Conservation (phyloP, 2,113 vertebrate species). For the Tragelaphus strepsiceros region DNA sequence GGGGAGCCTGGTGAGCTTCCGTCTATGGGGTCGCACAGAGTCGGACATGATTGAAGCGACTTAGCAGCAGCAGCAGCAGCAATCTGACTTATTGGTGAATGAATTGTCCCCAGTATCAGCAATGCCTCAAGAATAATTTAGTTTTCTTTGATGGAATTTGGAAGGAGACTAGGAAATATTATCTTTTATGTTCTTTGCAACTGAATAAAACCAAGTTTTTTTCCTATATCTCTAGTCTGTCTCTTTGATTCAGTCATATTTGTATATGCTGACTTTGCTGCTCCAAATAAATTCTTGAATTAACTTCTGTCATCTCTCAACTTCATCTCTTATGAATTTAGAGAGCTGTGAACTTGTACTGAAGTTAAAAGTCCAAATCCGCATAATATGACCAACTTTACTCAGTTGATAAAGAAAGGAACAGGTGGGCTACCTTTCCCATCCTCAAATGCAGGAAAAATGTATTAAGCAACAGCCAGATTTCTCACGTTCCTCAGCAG, state of each 20-base stretch:
- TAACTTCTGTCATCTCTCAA: not conserved
- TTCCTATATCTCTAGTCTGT: not conserved
- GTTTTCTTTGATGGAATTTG: conserved; percentile 41
- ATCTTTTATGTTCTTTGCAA: conserved; percentile 29
- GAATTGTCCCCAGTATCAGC: not conserved
- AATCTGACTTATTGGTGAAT: conserved; percentile 18
- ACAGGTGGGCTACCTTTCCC: not conserved
- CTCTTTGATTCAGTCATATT: conserved; percentile 6
- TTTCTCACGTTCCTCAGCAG: conserved; percentile 6
- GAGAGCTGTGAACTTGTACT: not conserved
- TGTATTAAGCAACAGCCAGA: not conserved
- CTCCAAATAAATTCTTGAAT: conserved; percentile 26
- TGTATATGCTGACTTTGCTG: conserved; percentile 30
- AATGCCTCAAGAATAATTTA: not conserved
- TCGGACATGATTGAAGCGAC: too few species aligned
- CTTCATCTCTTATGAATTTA: conserved; percentile 43
- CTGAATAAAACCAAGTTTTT: conserved; percentile 18
- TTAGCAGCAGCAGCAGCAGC: too few species aligned
- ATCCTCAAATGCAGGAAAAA: conserved; percentile 24
- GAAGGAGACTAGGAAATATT: not conserved
- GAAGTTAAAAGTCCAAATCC: conserved; percentile 23
- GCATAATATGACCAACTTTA: conserved; percentile 23
- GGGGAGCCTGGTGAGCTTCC: too few species aligned
- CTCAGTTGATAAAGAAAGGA: not conserved
- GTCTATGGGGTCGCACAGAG: too few species aligned